Evolutionary conservation across 30 jellyfish, hydroid and myxozoan genomes (phyloP).

Genomic region (Pseudorhiza aurosa): DNA sequence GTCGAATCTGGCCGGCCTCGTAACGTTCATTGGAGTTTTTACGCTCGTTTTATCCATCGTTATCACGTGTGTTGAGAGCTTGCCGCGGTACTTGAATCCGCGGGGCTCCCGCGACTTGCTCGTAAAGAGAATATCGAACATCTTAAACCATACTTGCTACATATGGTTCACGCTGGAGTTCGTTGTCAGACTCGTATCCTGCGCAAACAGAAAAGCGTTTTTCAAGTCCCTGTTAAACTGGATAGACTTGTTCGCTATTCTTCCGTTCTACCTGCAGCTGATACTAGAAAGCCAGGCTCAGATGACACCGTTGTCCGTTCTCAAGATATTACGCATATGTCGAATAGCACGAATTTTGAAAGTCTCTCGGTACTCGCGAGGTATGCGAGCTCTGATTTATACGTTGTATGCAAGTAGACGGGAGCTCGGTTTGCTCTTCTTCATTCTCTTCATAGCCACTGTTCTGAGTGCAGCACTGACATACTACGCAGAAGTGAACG

Average conservation of each 20-base stretch:
- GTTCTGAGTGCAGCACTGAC: conserved; percentile 68
- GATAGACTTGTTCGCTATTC: conserved; percentile 66
- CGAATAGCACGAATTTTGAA: conserved; percentile 69
- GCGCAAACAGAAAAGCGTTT: conserved; percentile 21
- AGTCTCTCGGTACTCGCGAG: conserved; percentile 78
- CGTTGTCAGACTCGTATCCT: conserved; percentile 24
- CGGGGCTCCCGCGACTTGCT: background rate
- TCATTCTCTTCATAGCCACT: conserved; percentile 52
- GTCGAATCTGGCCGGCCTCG: conserved; percentile 38
- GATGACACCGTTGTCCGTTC: conserved; percentile 46
- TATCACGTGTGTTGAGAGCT: conserved; percentile 64
- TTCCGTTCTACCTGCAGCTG: conserved; percentile 74
- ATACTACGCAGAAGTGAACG: conserved; percentile 59
- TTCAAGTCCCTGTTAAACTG: conserved; percentile 56
- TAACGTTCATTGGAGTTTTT: conserved; percentile 26
- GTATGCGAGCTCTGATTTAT: conserved; percentile 80
- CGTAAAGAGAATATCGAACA: background rate
- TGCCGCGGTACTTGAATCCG: conserved; percentile 33
- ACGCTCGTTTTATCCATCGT: conserved; percentile 34
- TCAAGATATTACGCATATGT: conserved; percentile 45
- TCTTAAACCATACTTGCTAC: conserved; percentile 63
- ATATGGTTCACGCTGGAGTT: conserved; percentile 77
- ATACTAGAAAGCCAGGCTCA: conserved; percentile 43
- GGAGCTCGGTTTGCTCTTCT: conserved; percentile 56
- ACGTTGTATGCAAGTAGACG: conserved; percentile 75